Conservation (phyloP, 53 echinoderm and acorn worm species). For the Apostichopus leukothele region DNA sequence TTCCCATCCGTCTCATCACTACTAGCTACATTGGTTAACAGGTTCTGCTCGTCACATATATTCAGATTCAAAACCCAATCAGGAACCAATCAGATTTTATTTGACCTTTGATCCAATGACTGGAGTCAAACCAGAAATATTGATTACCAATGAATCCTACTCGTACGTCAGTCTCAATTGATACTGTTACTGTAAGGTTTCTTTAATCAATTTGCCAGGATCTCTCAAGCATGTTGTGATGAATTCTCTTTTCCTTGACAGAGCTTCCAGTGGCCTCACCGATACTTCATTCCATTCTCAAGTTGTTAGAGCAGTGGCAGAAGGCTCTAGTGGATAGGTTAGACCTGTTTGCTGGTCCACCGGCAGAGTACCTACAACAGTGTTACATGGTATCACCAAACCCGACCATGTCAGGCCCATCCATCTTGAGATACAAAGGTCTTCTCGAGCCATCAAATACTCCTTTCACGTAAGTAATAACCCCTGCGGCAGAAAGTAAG, state of each 20-base stretch:
- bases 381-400: slow-evolving; percentile 61
- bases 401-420: slow-evolving; percentile 69
- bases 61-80: no score
- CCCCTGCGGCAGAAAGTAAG: background rate
- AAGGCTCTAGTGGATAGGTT: slow-evolving; percentile 78
- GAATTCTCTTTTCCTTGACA: slow-evolving; percentile 30
- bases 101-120: no score
- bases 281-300: slow-evolving; percentile 85
- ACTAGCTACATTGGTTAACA: no score
- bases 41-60: no score
- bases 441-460: slow-evolving; percentile 91
- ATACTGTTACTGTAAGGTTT: no score
- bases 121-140: background rate
- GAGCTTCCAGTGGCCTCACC: slow-evolving; percentile 95
- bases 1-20: no score
- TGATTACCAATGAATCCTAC: background rate
- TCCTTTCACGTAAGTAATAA: slow-evolving; percentile 75
- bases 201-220: no score
- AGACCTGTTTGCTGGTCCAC: slow-evolving; percentile 92
- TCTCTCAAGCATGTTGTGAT: background rate
- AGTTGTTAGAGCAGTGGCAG: slow-evolving; percentile 96
- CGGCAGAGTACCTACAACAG: slow-evolving; percentile 79
- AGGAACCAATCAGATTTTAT: no score
- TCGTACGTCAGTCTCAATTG: background rate
- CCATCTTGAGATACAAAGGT: slow-evolving; percentile 90